Percentiles rank a stretch among this genome's conserved stretches.
Conservation (phyloP, 53 echinoderm and acorn worm species). For the Crossaster papposus region DNA sequence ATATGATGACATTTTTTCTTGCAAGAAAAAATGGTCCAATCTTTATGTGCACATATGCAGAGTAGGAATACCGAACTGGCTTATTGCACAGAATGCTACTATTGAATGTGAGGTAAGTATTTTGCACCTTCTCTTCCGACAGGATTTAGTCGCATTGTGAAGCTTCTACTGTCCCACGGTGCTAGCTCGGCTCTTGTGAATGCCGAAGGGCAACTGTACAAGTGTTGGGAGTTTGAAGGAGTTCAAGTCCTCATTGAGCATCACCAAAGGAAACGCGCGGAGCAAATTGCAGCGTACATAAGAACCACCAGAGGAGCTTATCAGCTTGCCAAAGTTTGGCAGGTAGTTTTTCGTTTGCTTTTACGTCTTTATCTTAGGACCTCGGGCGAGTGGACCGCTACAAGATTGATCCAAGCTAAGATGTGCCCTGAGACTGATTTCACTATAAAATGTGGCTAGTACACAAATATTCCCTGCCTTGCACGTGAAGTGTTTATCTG, state of each 20-base stretch:
- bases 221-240: slow-evolving; percentile 84
- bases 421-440: no score
- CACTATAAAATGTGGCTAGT: no score
- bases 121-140: neutral
- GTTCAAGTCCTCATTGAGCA: slow-evolving; percentile 89
- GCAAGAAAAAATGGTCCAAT: no score
- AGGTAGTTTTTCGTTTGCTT: slow-evolving; percentile 66
- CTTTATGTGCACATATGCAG: no score
- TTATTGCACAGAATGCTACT: no score
- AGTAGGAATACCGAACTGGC: no score
- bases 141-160: slow-evolving; percentile 90
- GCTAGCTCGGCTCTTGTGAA: slow-evolving; percentile 90
- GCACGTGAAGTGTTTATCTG: neutral
- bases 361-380: no score
- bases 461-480: no score
- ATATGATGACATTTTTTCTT: no score
- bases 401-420: no score
- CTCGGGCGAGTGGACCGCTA: no score
- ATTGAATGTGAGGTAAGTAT: neutral
- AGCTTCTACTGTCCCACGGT: slow-evolving; percentile 71
- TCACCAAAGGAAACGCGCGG: slow-evolving; percentile 76
- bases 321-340: slow-evolving; percentile 85
- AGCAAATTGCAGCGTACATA: slow-evolving; percentile 76
- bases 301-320: slow-evolving; percentile 77
- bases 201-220: slow-evolving; percentile 72